A percentile compares a stretch with the other conserved stretches of the same genome.
These are phyloP conservation scores for Cremastobaeus sp. DNA, from an alignment of 2,888 invertebrate genomes.

Conservation along the genomic window DNA sequence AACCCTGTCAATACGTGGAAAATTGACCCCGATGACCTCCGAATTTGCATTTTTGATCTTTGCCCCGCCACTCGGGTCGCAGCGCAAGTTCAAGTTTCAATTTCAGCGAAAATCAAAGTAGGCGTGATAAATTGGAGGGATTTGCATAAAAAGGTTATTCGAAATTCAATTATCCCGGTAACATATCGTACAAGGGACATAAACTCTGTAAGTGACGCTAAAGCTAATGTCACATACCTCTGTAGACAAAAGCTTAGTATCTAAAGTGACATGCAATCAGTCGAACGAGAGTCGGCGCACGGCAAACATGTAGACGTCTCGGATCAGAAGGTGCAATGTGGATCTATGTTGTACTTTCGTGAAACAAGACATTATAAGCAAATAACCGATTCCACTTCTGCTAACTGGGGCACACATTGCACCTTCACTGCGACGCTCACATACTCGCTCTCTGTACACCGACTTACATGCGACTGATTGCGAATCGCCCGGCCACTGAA, in stretches of 20 bases:
- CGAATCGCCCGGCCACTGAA: slow-evolving; percentile 33
- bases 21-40: too few species aligned
- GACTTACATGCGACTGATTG: slow-evolving; percentile 53
- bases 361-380: slow-evolving; percentile 59
- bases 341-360: slow-evolving; percentile 56
- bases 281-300: slow-evolving; percentile 50
- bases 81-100: neutral
- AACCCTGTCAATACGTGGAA: slow-evolving; percentile 47
- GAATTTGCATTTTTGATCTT: too few species aligned
- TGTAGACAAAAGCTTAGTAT: slow-evolving; percentile 55
- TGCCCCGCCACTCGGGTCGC: too few species aligned
- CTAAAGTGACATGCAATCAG: slow-evolving; percentile 56
- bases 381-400: slow-evolving; percentile 54
- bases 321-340: slow-evolving; percentile 56
- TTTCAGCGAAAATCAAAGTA: neutral
- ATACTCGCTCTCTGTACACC: slow-evolving; percentile 36
- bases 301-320: slow-evolving; percentile 56
- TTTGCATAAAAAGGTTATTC: slow-evolving; percentile 39
- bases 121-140: too few species aligned
- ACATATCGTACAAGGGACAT: slow-evolving; percentile 39
- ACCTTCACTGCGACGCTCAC: slow-evolving; percentile 49
- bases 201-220: slow-evolving; percentile 49
- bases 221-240: slow-evolving; percentile 48
- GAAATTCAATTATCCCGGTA: slow-evolving; percentile 50
- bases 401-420: slow-evolving; percentile 53